Base-by-base conservation (phyloP, 2,888 invertebrate genomes). In the Aspidapion aeneum region DNA sequence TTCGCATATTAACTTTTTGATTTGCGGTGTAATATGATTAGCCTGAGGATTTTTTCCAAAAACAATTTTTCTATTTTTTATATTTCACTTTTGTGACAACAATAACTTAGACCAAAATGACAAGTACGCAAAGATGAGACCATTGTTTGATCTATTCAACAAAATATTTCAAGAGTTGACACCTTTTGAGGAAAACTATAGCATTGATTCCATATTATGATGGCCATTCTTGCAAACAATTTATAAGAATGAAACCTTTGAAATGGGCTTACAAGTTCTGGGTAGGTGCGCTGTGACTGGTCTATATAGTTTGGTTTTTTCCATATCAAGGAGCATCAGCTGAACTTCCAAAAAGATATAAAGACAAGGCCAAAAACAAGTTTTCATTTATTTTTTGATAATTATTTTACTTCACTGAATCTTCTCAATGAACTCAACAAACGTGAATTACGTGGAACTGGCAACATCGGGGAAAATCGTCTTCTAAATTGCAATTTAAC, bases 331-430 rank as follows among this genome's bases (percentile, higher is more conserved):
- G 35, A 7, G 35, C 35, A 35, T 35, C 35, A 7, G 35, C 35
- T 35, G 35, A 52, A 9, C 35, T 35, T 3, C 35, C 35, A 35
- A 35, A 35, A 35, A 35, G 35, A 35, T 35, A 35, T 12, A 35
- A 35, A 35, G 35, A 35, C 12, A 7, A 7, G 35, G 35, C 35
- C 35, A 35, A 35, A 35, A 35, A 35, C 35, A 35, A 7, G 12
- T 35, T 35, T 52, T 52, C 54, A 52, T 18, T 18, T 52, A 52
- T 52, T 52, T 52, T 52, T 52, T 16, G 54, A 52, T 52, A 52
- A 52, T 52, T 52, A 18, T 52, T 52, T 52, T 16, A 52, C 54
- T 7, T 52, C 54, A 18, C 17, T 52, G 18, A 3, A 52, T 52
- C 18, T 52, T 3, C 18, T 52, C 3, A 17, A 52, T 52, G 54